Evolutionary conservation across 1,140 invertebrate genomes (phyloP).

Genomic region (Brachionus rotundiformis): DNA sequence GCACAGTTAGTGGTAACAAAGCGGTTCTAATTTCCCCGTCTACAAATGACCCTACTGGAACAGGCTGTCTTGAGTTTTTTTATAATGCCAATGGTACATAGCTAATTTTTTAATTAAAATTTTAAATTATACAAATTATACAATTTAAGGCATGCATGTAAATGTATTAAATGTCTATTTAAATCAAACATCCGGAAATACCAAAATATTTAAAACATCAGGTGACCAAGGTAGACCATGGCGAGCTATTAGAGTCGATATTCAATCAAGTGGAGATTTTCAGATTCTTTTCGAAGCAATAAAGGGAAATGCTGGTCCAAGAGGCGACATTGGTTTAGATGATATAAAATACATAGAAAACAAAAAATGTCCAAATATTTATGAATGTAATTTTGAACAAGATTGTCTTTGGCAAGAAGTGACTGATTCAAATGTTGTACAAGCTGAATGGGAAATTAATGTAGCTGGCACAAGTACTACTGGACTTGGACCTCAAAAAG

Average conservation of each 20-base stretch:
- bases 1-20: not conserved
- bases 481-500: not conserved
- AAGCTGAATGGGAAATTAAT: slow-evolving; percentile 28
- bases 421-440: not conserved
- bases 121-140: not conserved
- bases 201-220: slow-evolving; percentile 20
- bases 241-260: not conserved
- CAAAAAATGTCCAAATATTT: slow-evolving; percentile 12
- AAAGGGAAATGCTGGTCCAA: not conserved
- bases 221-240: slow-evolving; percentile 30
- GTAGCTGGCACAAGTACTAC: not conserved
- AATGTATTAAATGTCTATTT: slow-evolving; percentile 28
- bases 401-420: slow-evolving; percentile 29
- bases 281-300: slow-evolving; percentile 35
- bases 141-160: not conserved
- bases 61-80: slow-evolving; percentile 67
- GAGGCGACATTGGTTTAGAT: slow-evolving; percentile 23
- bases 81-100: slow-evolving; percentile 59
- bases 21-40: slow-evolving; percentile 15
- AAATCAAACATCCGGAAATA: not conserved
- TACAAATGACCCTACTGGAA: not conserved
- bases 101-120: not conserved
- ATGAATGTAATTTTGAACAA: slow-evolving; percentile 44
- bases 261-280: not conserved
- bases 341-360: not conserved